These are phyloP conservation scores for Theristicus caerulescens DNA, from an alignment of 2,113 vertebrate genomes.

Conservation along the genomic window DNA sequence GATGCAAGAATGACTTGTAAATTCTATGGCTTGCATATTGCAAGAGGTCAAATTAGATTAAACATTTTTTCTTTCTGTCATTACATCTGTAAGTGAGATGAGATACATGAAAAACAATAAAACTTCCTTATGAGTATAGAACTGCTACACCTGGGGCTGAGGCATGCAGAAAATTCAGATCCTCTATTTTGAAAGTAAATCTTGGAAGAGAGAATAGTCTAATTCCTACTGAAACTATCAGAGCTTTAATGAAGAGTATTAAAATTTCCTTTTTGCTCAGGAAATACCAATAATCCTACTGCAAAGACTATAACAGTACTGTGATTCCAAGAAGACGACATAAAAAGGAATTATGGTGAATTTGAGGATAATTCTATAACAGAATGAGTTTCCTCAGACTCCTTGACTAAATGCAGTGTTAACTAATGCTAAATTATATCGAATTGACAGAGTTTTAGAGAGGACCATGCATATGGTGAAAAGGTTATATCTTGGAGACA, in stretches of 20 bases:
- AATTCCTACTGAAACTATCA: background rate
- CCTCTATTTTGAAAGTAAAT: background rate
- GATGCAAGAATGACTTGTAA: background rate
- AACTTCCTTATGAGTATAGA: background rate
- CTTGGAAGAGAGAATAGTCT: background rate
- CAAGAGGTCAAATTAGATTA: background rate
- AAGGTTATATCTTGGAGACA: background rate
- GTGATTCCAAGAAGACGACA: background rate
- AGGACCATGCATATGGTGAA: background rate
- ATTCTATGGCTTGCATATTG: background rate
- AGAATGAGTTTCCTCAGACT: background rate
- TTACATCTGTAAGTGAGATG: background rate
- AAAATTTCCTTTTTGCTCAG: background rate
- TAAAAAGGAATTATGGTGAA: background rate
- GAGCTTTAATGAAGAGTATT: background rate
- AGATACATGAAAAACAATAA: background rate
- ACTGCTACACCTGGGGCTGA: background rate
- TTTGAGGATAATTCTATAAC: background rate
- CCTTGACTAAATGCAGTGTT: background rate
- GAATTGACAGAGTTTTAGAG: background rate
- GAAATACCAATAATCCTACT: background rate
- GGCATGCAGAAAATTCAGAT: background rate
- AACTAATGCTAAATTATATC: background rate
- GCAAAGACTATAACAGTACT: background rate
- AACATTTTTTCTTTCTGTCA: background rate